Conservation (phyloP, 2,113 vertebrate genomes). For the Larimichthys polyactis region DNA sequence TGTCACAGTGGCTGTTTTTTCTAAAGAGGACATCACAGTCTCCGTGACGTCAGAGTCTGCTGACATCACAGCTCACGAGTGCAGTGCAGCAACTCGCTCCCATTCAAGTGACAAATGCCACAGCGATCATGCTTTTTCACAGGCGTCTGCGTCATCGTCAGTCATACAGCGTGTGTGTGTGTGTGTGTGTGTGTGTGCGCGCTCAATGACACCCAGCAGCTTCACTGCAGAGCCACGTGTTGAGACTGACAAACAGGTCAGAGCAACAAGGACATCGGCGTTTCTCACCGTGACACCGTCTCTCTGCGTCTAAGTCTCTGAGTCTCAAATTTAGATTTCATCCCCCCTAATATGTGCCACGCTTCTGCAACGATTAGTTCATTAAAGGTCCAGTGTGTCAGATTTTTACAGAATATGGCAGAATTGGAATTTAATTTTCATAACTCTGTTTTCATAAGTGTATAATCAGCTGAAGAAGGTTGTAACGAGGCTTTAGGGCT, state of each 20-base stretch:
- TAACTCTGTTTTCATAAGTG: too few relatives aligned
- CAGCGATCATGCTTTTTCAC: not conserved
- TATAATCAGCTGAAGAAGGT: too few relatives aligned
- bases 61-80: not conserved
- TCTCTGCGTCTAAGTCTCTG: too few relatives aligned
- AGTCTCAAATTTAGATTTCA: too few relatives aligned
- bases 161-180: too few relatives aligned
- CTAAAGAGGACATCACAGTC: not conserved
- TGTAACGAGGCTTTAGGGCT: too few relatives aligned
- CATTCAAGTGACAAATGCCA: not conserved
- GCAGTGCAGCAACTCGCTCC: not conserved
- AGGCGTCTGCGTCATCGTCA: not conserved
- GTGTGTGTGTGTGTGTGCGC: not conserved
- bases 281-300: too few relatives aligned
- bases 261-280: conserved; percentile 23
- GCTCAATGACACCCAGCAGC: not conserved
- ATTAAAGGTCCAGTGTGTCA: too few relatives aligned
- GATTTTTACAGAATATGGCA: too few relatives aligned
- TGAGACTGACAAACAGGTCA: conserved; percentile 38
- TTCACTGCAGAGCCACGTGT: conserved; percentile 58
- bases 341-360: too few relatives aligned
- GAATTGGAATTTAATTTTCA: too few relatives aligned
- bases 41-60: not conserved
- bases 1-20: not conserved
- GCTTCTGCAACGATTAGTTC: too few relatives aligned